Evolutionary conservation across 2,797 vertebrate species (phyloP), one percentile per base, ranked within the genome.

Genomic region (Momotus momota): DNA sequence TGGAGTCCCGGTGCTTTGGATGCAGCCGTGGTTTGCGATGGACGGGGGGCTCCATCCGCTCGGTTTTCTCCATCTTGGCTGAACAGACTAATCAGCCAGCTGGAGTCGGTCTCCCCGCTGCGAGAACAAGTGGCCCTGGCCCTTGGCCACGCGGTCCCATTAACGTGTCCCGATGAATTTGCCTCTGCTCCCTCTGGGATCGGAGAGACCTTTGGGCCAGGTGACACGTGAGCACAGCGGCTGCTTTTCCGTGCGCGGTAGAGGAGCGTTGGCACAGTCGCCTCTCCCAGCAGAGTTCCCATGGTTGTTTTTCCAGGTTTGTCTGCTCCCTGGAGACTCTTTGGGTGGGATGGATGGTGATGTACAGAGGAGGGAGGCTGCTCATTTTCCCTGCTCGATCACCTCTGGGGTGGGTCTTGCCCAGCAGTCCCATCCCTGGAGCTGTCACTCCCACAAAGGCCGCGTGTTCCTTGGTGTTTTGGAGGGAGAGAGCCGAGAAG

Each of bases 11-110:
- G 9, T 29, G 64, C 58, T 71, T 40, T 51, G 64, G 73, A 5
- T 31, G 45, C 41, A 46, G 73, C 81, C 1, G 0, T 35, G 52
- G 33, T 22, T 52, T 41, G 60, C 0, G 1, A 2, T 11, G 79
- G 70, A 31, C 21, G 52, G 57, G 61, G 51, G 49, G 67, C 86
- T 90, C 82, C 48, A 2, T 33, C 9, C 31, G 2, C 85, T 41
- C 57, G 3, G 1, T 74, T 61, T 23, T 22, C 79, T 52, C 75
- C 0, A 4, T 45, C 85, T 41, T 12, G 81, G 83, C 4, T 62
- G 51, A 62, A 35, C 1, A 7, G 46, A 35, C 61, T 64, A 35
- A 81, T 78, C 35, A 43, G 62, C n/a, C 54, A 21, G 49, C 48
- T 58, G 85, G 40, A 79, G 67, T 46, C 71, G 74, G 87, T 40